phyloP scores from a whole-genome alignment of 1,140 invertebrate species.

The Holotrichia oblita region DNA sequence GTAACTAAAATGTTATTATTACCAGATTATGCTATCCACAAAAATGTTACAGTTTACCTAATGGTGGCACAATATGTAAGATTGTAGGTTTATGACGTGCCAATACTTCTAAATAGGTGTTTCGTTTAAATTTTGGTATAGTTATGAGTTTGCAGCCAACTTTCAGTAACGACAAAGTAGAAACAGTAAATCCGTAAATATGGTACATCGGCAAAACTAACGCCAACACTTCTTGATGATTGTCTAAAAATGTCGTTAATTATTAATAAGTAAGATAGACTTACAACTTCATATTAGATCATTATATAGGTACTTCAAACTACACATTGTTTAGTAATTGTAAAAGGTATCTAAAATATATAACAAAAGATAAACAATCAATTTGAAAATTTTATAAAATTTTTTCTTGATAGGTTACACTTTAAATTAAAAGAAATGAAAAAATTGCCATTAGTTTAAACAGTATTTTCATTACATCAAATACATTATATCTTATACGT shows the following conservation, averaged over 20 bases:
- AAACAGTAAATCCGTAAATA: conserved; percentile 77
- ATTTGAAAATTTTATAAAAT: background rate
- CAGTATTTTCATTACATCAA: no score
- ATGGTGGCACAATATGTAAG: conserved; percentile 69
- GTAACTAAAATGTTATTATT: conserved; percentile 65
- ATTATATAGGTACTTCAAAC: no score
- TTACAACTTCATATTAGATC: no score
- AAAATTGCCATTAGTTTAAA: no score
- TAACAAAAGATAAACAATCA: background rate
- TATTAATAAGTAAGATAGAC: no score
- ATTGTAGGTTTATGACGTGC: conserved; percentile 66
- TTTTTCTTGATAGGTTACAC: no score
- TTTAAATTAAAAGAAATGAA: no score
- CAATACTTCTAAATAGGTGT: conserved; percentile 68
- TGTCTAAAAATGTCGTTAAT: conserved; percentile 54
- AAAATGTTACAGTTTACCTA: conserved; percentile 60
- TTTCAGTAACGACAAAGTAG: conserved; percentile 67
- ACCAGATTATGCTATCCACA: background rate
- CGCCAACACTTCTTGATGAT: conserved; percentile 68
- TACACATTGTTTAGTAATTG: no score
- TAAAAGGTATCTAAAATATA: no score
- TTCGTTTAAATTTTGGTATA: conserved; percentile 77
- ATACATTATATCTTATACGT: no score
- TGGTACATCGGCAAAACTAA: conserved; percentile 86
- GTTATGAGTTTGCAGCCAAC: conserved; percentile 76